Evolutionary conservation across 2,113 vertebrate species (phyloP).

Genomic region (Salvator merianae): DNA sequence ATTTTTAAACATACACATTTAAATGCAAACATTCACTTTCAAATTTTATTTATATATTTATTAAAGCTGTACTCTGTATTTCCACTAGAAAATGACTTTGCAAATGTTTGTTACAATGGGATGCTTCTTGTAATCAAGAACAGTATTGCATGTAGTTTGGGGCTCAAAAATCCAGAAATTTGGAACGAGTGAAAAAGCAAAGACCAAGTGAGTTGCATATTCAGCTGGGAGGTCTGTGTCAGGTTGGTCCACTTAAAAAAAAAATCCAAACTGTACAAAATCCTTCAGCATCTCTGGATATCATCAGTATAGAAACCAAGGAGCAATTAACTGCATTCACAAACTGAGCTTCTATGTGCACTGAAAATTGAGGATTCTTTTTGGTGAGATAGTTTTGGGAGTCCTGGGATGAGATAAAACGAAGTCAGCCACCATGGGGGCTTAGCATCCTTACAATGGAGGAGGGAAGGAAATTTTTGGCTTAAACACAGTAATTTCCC

Average conservation of each 20-base stretch:
- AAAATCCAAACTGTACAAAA: neutral
- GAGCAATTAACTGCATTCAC: neutral
- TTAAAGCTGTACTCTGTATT: no score
- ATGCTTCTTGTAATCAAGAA: no score
- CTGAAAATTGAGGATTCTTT: neutral
- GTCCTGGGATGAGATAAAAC: neutral
- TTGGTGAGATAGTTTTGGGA: neutral
- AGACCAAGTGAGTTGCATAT: neutral
- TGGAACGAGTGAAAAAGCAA: neutral
- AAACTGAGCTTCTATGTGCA: neutral
- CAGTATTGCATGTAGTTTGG: neutral
- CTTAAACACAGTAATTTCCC: conserved; percentile 1
- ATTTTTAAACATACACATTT: no score
- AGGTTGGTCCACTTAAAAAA: neutral
- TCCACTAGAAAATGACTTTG: no score
- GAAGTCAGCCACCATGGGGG: neutral
- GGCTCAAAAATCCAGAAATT: no score
- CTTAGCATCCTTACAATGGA: neutral
- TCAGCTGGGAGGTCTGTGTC: neutral
- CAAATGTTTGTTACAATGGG: no score
- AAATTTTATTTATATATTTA: no score
- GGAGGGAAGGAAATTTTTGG: neutral
- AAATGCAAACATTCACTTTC: no score
- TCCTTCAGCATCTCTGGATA: neutral
- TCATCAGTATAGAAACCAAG: neutral